phyloP scores from a whole-genome alignment of 2,113 vertebrate genomes.

The Nannobrachium achirus region DNA sequence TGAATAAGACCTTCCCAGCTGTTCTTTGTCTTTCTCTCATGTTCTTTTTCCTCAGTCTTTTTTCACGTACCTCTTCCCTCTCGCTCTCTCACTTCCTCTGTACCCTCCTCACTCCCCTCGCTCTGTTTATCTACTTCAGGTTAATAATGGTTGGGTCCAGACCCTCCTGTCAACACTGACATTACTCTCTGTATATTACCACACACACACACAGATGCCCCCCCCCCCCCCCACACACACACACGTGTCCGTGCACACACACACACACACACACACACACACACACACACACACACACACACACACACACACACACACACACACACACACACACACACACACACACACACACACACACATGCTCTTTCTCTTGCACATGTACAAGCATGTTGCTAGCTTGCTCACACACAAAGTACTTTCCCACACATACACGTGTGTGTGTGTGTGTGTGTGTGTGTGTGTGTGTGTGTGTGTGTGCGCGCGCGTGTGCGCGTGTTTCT shows the following conservation, averaged over 20 bases:
- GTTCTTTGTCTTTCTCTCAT: too few species aligned
- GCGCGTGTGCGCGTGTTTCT: too few species aligned
- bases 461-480: too few species aligned
- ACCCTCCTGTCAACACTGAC: not conserved
- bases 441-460: too few species aligned
- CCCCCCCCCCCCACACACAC: slow-evolving; percentile 3
- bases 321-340: not conserved
- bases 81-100: not conserved
- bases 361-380: not conserved
- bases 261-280: too few species aligned
- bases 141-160: too few species aligned
- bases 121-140: not conserved
- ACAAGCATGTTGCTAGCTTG: not conserved
- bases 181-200: not conserved
- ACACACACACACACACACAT: not conserved
- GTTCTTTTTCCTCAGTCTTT: not conserved
- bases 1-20: too few species aligned
- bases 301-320: slow-evolving; percentile 7
- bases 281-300: not conserved
- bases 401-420: not conserved
- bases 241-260: not conserved
- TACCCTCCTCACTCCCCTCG: slow-evolving; percentile 10
- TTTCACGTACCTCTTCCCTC: not conserved
- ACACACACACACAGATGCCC: not conserved
- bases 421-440: not conserved